Conservation (phyloP, 2,113 vertebrate species). For the Dicentrarchus labrax region DNA sequence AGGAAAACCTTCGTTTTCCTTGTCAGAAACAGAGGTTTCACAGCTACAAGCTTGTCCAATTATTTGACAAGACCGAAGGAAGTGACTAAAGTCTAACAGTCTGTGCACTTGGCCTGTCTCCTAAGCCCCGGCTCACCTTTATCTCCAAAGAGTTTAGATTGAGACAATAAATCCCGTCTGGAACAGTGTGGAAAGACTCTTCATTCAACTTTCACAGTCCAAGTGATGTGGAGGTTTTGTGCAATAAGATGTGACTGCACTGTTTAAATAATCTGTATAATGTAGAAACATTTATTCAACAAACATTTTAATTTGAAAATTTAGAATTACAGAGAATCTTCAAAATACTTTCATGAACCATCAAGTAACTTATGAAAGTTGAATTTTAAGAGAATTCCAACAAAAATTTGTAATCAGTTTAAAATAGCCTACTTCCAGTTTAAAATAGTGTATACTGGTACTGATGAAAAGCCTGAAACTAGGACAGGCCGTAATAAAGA, state of each 20-base stretch:
- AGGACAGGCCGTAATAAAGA: neutral
- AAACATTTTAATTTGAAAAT: neutral
- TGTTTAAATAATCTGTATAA: neutral
- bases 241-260: neutral
- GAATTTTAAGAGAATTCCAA: too few species aligned
- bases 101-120: slow-evolving; percentile 46
- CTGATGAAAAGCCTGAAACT: neutral
- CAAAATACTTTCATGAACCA: neutral
- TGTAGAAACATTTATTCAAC: neutral
- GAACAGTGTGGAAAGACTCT: slow-evolving; percentile 11
- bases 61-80: slow-evolving; percentile 65
- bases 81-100: slow-evolving; percentile 58
- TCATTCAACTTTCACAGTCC: slow-evolving; percentile 11
- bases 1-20: slow-evolving; percentile 80
- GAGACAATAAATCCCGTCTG: slow-evolving; percentile 55
- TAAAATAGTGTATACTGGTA: too few species aligned
- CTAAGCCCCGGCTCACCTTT: slow-evolving; percentile 48
- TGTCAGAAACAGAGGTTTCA: slow-evolving; percentile 75
- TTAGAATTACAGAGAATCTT: neutral
- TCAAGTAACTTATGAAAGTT: neutral
- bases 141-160: slow-evolving; percentile 38
- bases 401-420: too few species aligned
- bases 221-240: neutral
- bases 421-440: too few species aligned
- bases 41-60: slow-evolving; percentile 66